These are phyloP conservation scores for Drosophila arawakana DNA, from an alignment of 1,140 invertebrate genomes.

Conservation along the genomic window DNA sequence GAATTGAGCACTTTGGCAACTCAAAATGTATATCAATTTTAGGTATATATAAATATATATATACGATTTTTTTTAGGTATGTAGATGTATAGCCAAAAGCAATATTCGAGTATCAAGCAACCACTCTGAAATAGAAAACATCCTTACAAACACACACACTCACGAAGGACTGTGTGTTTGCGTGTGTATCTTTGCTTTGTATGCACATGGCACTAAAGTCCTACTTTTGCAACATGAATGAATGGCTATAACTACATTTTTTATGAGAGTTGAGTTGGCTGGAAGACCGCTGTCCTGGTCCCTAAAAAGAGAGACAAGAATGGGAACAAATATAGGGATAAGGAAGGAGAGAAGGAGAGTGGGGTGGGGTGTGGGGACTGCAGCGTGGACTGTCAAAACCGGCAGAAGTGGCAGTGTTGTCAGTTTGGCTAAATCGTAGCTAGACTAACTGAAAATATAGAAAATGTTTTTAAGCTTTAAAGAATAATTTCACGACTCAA, in stretches of 20 bases:
- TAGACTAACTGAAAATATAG: no score
- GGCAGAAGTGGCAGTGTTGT: not conserved
- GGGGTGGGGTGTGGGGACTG: not conserved
- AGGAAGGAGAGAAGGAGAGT: not conserved
- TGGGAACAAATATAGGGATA: no score
- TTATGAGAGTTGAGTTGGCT: constrained; percentile 50
- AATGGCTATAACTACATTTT: constrained; percentile 75
- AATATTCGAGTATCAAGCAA: constrained; percentile 33
- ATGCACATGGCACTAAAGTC: constrained; percentile 52
- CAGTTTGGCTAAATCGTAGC: no score
- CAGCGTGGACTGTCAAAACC: constrained; percentile 67
- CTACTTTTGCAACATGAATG: constrained; percentile 75
- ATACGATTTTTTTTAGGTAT: not conserved
- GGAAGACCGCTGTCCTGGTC: constrained; percentile 9
- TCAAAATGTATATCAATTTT: not conserved
- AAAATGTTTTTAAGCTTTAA: no score
- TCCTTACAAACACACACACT: constrained; percentile 20
- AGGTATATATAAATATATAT: not conserved
- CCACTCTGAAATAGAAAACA: constrained; percentile 22
- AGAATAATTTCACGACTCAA: no score
- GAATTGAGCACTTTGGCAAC: not conserved
- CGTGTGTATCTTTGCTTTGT: constrained; percentile 32
- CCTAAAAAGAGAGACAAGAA: not conserved
- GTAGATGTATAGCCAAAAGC: constrained; percentile 1
- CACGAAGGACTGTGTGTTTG: constrained; percentile 15